Evolutionary conservation across 2,797 vertebrate genomes (phyloP).

Genomic region (Hyperoplus lanceolatus): DNA sequence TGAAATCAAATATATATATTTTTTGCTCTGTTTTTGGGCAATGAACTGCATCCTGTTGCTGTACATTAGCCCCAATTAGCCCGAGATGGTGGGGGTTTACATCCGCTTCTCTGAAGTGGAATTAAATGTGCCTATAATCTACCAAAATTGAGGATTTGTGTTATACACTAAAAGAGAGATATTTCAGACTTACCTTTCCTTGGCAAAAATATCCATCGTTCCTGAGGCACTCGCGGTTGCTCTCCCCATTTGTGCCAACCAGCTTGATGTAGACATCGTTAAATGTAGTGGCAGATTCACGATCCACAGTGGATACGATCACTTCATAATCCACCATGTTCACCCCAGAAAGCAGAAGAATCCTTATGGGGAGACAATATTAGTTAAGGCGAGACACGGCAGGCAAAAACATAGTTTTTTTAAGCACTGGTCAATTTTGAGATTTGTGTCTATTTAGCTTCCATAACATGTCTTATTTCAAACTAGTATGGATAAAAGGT

Average conservation of each 20-base stretch:
- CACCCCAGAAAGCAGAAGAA: neutral
- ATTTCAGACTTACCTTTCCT: constrained; percentile 59
- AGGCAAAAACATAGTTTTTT: too few relatives aligned
- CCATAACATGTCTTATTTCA: too few relatives aligned
- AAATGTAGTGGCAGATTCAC: neutral
- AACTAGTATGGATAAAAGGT: too few relatives aligned
- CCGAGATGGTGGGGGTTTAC: neutral
- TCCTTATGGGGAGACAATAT: neutral
- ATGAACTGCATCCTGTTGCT: too few relatives aligned
- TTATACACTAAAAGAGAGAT: neutral
- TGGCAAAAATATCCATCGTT: neutral
- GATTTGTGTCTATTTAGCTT: too few relatives aligned
- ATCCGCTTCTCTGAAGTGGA: neutral
- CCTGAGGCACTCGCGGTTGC: constrained; percentile 16
- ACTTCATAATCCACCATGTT: constrained; percentile 64
- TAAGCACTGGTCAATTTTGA: too few relatives aligned
- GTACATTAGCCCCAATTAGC: too few relatives aligned
- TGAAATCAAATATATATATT: too few relatives aligned
- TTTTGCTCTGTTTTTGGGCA: too few relatives aligned
- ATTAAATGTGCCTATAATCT: neutral
- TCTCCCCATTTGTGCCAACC: constrained; percentile 62
- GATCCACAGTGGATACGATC: constrained; percentile 26
- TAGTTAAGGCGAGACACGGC: too few relatives aligned
- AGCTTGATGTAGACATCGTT: constrained; percentile 67
- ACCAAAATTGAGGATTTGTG: neutral